Conservation (phyloP, 2,797 vertebrate genomes). For the Graptemys geographica region DNA sequence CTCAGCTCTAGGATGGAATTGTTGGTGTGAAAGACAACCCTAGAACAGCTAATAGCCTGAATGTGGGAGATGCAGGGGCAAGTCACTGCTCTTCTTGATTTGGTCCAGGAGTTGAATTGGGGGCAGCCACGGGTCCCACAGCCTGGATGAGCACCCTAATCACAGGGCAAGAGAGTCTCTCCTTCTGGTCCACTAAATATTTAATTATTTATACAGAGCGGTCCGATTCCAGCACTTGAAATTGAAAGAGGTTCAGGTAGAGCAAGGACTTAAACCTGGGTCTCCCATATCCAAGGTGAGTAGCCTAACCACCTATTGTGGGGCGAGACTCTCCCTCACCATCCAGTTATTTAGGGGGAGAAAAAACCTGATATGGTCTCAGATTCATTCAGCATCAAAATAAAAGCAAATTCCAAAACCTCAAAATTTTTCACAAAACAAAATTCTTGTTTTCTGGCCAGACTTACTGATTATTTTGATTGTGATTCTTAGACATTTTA, state of each 20-base stretch:
- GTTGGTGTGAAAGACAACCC: neutral
- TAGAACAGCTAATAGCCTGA: neutral
- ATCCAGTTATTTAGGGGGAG: neutral
- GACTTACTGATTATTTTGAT: neutral
- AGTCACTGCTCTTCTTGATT: neutral
- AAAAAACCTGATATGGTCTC: neutral
- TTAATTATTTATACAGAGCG: neutral
- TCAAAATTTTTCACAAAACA: neutral
- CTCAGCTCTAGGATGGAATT: neutral
- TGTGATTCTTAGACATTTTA: constrained; percentile 11
- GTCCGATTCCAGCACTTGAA: neutral
- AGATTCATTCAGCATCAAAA: neutral
- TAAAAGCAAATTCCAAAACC: neutral
- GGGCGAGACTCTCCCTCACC: neutral
- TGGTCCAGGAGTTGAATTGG: neutral
- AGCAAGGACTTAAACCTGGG: neutral
- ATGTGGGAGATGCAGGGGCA: neutral
- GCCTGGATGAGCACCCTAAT: neutral
- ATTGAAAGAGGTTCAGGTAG: neutral
- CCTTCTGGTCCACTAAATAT: neutral
- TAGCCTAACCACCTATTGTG: neutral
- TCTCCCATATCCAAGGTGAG: neutral
- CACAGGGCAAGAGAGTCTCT: neutral
- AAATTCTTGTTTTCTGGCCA: neutral
- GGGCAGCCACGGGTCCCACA: too few relatives aligned